Conservation (phyloP, 2,888 invertebrate species). For the Volucella inanis region DNA sequence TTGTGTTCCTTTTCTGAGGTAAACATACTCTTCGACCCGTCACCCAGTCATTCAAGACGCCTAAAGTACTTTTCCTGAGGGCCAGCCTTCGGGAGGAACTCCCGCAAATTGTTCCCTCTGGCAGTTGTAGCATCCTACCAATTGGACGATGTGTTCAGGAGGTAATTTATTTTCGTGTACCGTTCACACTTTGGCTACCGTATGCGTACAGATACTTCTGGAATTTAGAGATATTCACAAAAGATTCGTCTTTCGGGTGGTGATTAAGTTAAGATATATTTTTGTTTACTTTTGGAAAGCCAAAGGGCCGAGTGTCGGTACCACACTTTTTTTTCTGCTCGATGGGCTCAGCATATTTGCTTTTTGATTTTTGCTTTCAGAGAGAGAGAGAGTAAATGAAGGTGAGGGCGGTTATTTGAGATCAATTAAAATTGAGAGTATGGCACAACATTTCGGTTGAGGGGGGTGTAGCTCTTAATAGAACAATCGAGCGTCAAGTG, state of each 20-base stretch:
- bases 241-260: conserved; percentile 24
- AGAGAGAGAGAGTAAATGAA: conserved; percentile 57
- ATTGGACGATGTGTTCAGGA: conserved; percentile 12
- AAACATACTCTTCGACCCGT: conserved; percentile 21
- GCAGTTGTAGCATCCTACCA: no score
- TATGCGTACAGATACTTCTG: conserved; percentile 60
- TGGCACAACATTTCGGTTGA: no score
- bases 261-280: conserved; percentile 45
- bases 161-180: conserved; percentile 71
- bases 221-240: conserved; percentile 48
- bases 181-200: conserved; percentile 72
- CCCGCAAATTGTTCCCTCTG: no score
- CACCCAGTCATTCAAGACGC: neutral
- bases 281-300: conserved; percentile 8
- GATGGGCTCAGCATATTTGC: conserved; percentile 13
- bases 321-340: conserved; percentile 9
- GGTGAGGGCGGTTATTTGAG: conserved; percentile 63
- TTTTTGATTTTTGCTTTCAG: conserved; percentile 34
- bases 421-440: conserved; percentile 37
- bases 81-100: neutral
- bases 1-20: conserved; percentile 40
- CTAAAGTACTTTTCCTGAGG: neutral
- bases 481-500: conserved; percentile 31
- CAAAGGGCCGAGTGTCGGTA: conserved; percentile 34
- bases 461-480: conserved; percentile 20